Evolutionary conservation across 2,113 vertebrate species (phyloP).

Genomic region (Sterna hirundo): DNA sequence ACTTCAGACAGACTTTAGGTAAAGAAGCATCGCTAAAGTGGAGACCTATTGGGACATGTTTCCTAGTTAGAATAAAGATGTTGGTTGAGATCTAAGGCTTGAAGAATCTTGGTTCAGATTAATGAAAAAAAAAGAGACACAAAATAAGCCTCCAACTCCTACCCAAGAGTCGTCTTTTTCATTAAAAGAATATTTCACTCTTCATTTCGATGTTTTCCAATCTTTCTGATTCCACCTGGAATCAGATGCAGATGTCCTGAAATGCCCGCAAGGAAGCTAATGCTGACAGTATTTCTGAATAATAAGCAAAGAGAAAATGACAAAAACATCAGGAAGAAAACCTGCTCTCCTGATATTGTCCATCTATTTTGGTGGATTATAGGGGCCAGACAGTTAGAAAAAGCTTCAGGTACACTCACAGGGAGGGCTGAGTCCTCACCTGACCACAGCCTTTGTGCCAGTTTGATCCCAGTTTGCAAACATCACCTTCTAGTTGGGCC

Average conservation of each 20-base stretch:
- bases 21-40: neutral
- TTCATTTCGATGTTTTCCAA: neutral
- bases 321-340: neutral
- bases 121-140: neutral
- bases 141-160: neutral
- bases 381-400: neutral
- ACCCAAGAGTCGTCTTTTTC: neutral
- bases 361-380: neutral
- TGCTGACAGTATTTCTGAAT: neutral
- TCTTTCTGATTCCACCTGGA: slow-evolving; percentile 5
- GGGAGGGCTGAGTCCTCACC: neutral
- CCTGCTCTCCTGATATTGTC: neutral
- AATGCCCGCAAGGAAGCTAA: neutral
- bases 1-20: neutral
- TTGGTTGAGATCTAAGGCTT: neutral
- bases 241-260: neutral
- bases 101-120: neutral
- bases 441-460: neutral
- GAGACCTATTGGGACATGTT: neutral
- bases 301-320: neutral
- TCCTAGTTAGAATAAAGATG: neutral
- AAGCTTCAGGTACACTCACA: neutral
- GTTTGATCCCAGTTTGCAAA: neutral
- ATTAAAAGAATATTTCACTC: neutral
- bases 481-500: neutral